phyloP scores from a whole-genome alignment of 2,888 invertebrate species.

The Trachelus troglodyta region DNA sequence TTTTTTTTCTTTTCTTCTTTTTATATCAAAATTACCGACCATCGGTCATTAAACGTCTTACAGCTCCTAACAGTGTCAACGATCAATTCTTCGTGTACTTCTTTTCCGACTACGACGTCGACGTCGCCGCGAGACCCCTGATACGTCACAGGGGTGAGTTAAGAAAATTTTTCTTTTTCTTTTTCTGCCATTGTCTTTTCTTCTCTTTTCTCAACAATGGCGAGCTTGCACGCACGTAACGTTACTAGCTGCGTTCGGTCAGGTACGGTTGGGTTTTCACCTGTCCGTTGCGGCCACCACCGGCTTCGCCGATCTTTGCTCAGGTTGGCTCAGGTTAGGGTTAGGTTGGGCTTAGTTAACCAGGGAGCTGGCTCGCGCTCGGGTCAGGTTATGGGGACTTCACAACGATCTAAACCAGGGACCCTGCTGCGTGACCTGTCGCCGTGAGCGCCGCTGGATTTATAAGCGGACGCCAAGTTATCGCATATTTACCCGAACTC shows the following conservation, averaged over 20 bases:
- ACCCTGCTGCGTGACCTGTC: conserved; percentile 64
- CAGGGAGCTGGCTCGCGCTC: background rate
- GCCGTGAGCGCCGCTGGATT: conserved; percentile 63
- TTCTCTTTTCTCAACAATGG: background rate
- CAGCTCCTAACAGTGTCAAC: background rate
- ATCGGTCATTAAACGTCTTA: background rate
- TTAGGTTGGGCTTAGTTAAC: background rate
- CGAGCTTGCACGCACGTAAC: background rate
- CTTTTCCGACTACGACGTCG: background rate
- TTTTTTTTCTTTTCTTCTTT: too few relatives aligned
- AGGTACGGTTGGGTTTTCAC: background rate
- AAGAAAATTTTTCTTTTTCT: too few relatives aligned
- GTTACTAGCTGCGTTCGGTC: background rate
- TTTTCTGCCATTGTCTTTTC: too few relatives aligned
- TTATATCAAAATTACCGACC: background rate
- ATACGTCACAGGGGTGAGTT: background rate
- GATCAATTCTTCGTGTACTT: background rate
- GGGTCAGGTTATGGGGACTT: background rate
- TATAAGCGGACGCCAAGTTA: conserved; percentile 65
- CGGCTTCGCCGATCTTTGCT: background rate
- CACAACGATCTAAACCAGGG: conserved; percentile 24
- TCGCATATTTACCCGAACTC: conserved; percentile 61
- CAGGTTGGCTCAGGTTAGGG: background rate
- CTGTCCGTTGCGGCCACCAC: background rate
- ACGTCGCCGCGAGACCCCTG: fast-evolving